Evolutionary conservation across 2,888 invertebrate species (phyloP), one percentile per base, ranked within the genome.

Genomic region (Agonopterix heracliana): DNA sequence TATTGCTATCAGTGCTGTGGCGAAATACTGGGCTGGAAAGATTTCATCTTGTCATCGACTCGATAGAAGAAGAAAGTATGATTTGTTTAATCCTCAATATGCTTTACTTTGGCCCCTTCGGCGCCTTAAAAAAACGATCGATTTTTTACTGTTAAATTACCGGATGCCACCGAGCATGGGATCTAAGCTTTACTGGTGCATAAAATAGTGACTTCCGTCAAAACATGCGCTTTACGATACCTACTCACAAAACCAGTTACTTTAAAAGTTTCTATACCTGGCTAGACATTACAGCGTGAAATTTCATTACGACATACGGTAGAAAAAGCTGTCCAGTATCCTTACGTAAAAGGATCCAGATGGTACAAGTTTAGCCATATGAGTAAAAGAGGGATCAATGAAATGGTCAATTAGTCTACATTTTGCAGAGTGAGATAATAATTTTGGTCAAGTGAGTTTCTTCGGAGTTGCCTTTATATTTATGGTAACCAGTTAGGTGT

Each of bases 241-340:
- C n/a, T 10, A 36, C 45, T 36, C 26, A 26, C 14, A 26, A 42
- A 50, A 47, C 47, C 47, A 40, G 50, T 45, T 38, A 41, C 35
- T 34, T 49, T 42, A 48, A 47, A 38, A 45, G 46, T 50, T 50
- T 49, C 36, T 48, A 44, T 49, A 38, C 40, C 9, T 4, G n/a
- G 26, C 12, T 26, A 42, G 9, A 14, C 14, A 14, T 9, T 43
- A 44, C 41, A 17, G 46, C 40, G 49, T 51, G 54, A 51, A 54
- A 53, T 56, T 45, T 36, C 42, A 36, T 50, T 51, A 45, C 52
- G 52, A 54, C 51, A 56, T 46, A 38, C 36, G 12, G 12, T n/a
- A 46, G 52, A 52, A 54, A 56, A 54, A 56, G 54, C 51, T 47
- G 53, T 47, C 51, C 34, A 42, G 47, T 52, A 47, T 49, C 49